Evolutionary conservation across 2,888 invertebrate species (phyloP).

Genomic region (Drosophila limbata): DNA sequence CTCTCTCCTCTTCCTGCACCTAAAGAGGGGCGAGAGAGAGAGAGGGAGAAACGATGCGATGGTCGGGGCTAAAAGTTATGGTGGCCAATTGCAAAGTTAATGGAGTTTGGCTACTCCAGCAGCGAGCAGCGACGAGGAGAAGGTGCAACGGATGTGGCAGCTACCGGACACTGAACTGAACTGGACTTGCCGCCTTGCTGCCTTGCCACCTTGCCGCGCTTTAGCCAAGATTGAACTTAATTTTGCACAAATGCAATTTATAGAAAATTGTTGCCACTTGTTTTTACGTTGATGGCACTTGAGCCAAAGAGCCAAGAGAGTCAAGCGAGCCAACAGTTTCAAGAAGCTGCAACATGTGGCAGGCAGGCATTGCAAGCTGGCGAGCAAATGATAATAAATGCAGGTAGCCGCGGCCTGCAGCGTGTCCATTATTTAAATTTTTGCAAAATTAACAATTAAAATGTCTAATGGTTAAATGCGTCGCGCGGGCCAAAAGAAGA

Average conservation of each 20-base stretch:
- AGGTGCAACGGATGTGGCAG: conserved; percentile 65
- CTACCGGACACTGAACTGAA: conserved; percentile 45
- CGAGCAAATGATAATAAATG: conserved; percentile 68
- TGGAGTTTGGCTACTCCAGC: conserved; percentile 82
- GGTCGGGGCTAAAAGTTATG: conserved; percentile 71
- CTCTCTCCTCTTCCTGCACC: too few relatives aligned
- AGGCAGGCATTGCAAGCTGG: conserved; percentile 1
- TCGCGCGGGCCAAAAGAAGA: conserved; percentile 13
- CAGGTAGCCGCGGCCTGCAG: conserved; percentile 75
- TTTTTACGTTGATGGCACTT: conserved; percentile 76
- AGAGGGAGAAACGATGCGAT: conserved; percentile 22
- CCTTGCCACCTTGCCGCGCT: conserved; percentile 23
- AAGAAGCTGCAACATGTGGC: conserved; percentile 22
- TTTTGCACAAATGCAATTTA: conserved; percentile 82
- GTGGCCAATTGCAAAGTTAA: conserved; percentile 82
- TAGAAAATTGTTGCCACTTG: conserved; percentile 83
- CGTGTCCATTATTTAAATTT: conserved; percentile 76
- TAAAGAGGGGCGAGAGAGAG: neutral
- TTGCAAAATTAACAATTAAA: conserved; percentile 78
- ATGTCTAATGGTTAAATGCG: conserved; percentile 74
- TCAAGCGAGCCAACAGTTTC: too few relatives aligned
- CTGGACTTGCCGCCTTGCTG: conserved; percentile 28
- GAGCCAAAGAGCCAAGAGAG: conserved; percentile 18
- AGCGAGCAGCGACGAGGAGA: conserved; percentile 66
- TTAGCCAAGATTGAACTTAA: conserved; percentile 79